Evolutionary conservation across 2,888 invertebrate species (phyloP).

Genomic region (Empis stercorea): DNA sequence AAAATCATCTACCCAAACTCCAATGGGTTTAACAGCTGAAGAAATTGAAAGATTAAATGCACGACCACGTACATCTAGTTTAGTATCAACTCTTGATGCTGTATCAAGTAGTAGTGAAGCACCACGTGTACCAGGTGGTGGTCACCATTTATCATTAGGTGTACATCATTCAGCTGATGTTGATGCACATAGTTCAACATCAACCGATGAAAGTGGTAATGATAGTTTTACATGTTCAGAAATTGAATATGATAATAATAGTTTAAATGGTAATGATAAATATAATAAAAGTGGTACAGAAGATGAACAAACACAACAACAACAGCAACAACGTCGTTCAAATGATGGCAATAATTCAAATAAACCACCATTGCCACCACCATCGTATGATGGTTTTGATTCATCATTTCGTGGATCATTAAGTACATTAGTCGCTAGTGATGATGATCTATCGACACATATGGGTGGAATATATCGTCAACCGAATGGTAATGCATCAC

Average conservation of each 20-base stretch:
- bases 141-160: constrained; percentile 56
- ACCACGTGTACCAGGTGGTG: constrained; percentile 52
- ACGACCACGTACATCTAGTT: constrained; percentile 74
- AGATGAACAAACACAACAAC: constrained; percentile 39
- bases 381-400: constrained; percentile 82
- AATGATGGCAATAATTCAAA: constrained; percentile 41
- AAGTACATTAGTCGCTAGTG: constrained; percentile 86
- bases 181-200: constrained; percentile 62
- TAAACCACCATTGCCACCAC: constrained; percentile 57
- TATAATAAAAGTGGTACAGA: constrained; percentile 50
- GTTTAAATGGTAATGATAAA: constrained; percentile 68
- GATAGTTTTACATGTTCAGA: constrained; percentile 97
- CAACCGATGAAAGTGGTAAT: constrained; percentile 87
- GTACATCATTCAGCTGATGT: constrained; percentile 60
- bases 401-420: constrained; percentile 89
- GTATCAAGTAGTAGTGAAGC: constrained; percentile 85
- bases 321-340: constrained; percentile 31
- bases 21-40: constrained; percentile 81
- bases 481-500: constrained; percentile 52
- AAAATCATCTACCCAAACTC: constrained; percentile 56
- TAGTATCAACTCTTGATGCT: constrained; percentile 84
- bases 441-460: constrained; percentile 77
- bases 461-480: constrained; percentile 70
- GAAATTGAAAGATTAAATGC: constrained; percentile 85
- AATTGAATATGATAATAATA: constrained; percentile 90